Percentiles rank a stretch among this genome's conserved stretches.
Conservation (phyloP, 2,113 vertebrate species). For the Centropus unirufus region DNA sequence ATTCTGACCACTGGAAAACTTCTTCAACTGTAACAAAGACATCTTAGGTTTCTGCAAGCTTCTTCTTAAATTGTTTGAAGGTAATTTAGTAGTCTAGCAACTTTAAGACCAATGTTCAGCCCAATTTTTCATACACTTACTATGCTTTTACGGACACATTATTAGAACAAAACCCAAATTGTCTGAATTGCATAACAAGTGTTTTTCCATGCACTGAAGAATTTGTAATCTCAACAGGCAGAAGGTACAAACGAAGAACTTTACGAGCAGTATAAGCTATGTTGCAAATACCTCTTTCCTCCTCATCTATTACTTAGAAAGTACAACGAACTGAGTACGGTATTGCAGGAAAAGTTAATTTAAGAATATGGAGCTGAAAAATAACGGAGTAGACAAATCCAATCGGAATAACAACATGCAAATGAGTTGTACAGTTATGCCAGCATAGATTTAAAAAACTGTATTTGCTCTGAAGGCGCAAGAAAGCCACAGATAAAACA, state of each 20-base stretch:
- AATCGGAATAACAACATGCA: background rate
- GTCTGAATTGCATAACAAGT: background rate
- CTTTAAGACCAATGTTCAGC: background rate
- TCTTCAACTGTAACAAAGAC: background rate
- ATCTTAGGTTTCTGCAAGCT: background rate
- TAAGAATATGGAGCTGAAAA: background rate
- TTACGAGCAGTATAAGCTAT: background rate
- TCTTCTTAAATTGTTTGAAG: background rate
- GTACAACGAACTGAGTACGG: background rate
- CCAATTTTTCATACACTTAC: background rate
- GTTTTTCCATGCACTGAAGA: background rate
- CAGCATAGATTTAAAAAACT: background rate
- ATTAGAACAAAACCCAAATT: background rate
- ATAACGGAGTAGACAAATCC: background rate
- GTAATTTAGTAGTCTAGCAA: background rate
- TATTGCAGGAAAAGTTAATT: background rate
- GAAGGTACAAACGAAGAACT: background rate
- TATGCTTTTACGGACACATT: background rate
- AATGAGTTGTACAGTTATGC: background rate
- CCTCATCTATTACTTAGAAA: background rate
- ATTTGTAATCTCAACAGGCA: background rate
- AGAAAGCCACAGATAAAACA: rapidly evolving
- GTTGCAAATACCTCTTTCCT: background rate
- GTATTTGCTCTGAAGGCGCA: background rate
- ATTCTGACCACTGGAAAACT: background rate